phyloP scores from a whole-genome alignment of 2,888 invertebrate genomes.

The Leptopilina myrica region DNA sequence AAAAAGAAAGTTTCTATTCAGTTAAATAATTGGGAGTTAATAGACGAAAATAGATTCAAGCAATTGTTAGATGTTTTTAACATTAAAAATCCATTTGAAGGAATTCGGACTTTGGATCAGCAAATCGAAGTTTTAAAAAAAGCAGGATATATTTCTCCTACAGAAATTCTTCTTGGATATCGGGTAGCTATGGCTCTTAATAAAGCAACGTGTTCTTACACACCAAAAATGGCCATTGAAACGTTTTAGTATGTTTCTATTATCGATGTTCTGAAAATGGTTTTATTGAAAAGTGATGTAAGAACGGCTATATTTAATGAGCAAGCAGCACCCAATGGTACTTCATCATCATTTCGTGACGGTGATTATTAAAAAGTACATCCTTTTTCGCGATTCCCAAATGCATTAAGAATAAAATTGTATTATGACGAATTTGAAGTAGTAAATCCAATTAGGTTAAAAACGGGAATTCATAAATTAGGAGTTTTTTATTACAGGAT shows the following conservation, averaged over 20 bases:
- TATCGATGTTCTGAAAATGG: conserved; percentile 25
- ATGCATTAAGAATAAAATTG: conserved; percentile 42
- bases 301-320: conserved; percentile 42
- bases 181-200: too few relatives aligned
- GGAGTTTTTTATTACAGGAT: conserved; percentile 49
- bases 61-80: background rate
- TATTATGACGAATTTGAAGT: conserved; percentile 47
- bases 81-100: conserved; percentile 27
- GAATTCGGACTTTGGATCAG: conserved; percentile 36
- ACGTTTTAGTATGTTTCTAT: conserved; percentile 26
- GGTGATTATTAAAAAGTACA: conserved; percentile 42
- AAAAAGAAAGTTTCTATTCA: background rate
- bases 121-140: conserved; percentile 44
- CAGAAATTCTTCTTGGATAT: conserved; percentile 9
- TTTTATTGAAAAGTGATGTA: conserved; percentile 15
- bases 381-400: conserved; percentile 39
- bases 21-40: background rate
- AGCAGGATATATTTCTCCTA: conserved; percentile 19
- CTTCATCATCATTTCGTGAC: conserved; percentile 45
- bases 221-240: conserved; percentile 27
- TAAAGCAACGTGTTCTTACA: too few relatives aligned
- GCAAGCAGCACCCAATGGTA: conserved; percentile 38
- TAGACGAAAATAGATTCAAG: background rate
- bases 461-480: conserved; percentile 49
- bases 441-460: conserved; percentile 46